Evolutionary conservation across 35 echinoderm and acorn worm species (phyloP), one percentile per base, ranked within the genome.

Genomic region (Apostichopus japonicus): DNA sequence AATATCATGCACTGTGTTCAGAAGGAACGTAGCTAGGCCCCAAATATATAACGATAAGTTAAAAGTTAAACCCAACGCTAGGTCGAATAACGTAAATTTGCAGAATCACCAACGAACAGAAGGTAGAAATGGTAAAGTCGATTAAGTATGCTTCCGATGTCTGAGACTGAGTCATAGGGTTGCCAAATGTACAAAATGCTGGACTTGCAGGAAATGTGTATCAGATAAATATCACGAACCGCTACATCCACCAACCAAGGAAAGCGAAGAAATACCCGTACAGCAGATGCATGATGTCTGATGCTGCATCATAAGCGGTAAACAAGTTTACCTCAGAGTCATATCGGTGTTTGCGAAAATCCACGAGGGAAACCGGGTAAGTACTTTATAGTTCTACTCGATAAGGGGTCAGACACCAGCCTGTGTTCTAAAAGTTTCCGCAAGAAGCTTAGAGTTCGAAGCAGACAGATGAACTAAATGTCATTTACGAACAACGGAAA

Each of bases 1-100:
- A 81, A 83, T 92, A 80, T 92, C 79, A 54, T 83, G 77, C 59
- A 92, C 91, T 15, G 83, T 92, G 78, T 92, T 83, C 54, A 78
- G 91, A 5, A 92, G 79, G 23, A 90, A 72, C 72, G 67, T 90
- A 0, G 23, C 90, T 19, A 56, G 17, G 73, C 0, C 44, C 4
- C 13, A 56, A 15, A 22, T 24, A 11, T 16, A 14, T 55, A 76
- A 53, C 55, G 17, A 71, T 53, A 91, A 19, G 51, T 33, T 17
- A 6, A 62, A 57, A 5, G 44, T 0, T 13, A 88, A 2, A 56
- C 13, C 61, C 63, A 88, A 9, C 55, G 73, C 77, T 13, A 91
- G 11, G 52, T 52, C 70, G 6, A 91, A 91, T 75, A 91, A 91
- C 53, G 21, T 78, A 77, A 44, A 9, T 77, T 91, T 5, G 52